Evolutionary conservation across 2,797 vertebrate species (phyloP).

Genomic region (Epinephelus coioides): DNA sequence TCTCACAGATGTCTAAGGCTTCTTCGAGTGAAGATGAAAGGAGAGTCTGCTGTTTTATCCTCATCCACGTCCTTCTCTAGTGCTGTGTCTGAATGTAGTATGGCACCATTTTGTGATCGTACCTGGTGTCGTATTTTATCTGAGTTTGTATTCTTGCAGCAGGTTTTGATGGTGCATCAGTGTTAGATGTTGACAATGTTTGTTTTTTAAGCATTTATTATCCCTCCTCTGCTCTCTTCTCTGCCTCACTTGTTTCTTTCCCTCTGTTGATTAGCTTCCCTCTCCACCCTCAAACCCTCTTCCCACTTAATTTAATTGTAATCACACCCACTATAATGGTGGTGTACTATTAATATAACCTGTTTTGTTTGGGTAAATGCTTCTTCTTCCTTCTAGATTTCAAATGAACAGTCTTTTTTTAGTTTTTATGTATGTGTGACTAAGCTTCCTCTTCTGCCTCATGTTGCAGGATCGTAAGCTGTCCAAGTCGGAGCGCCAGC

Average conservation of each 20-base stretch:
- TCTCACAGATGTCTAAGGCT: constrained; percentile 45
- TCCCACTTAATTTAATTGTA: constrained; percentile 39
- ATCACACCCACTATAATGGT: constrained; percentile 12
- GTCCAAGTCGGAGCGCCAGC: constrained; percentile 95
- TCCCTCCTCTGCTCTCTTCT: not conserved
- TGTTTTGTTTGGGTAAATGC: constrained; percentile 25
- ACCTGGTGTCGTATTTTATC: constrained; percentile 7
- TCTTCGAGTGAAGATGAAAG: constrained; percentile 53
- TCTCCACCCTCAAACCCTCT: constrained; percentile 3
- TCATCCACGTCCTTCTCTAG: not conserved
- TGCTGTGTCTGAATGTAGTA: constrained; percentile 9
- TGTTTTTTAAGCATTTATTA: constrained; percentile 14
- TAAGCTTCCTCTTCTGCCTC: constrained; percentile 39
- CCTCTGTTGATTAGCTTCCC: constrained; percentile 23
- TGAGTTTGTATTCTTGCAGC: constrained; percentile 10
- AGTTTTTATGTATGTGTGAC: constrained; percentile 8
- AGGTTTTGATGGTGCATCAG: constrained; percentile 1
- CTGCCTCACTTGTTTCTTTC: constrained; percentile 10
- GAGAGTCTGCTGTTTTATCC: constrained; percentile 32
- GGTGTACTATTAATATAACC: constrained; percentile 12
- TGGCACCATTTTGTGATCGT: not conserved
- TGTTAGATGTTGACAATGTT: not conserved
- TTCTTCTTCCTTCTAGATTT: constrained; percentile 10
- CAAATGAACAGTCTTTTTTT: not conserved
- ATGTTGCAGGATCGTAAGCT: constrained; percentile 94